phyloP scores from a whole-genome alignment of 2,888 invertebrate species.

The Drosophila hamatofila region DNA sequence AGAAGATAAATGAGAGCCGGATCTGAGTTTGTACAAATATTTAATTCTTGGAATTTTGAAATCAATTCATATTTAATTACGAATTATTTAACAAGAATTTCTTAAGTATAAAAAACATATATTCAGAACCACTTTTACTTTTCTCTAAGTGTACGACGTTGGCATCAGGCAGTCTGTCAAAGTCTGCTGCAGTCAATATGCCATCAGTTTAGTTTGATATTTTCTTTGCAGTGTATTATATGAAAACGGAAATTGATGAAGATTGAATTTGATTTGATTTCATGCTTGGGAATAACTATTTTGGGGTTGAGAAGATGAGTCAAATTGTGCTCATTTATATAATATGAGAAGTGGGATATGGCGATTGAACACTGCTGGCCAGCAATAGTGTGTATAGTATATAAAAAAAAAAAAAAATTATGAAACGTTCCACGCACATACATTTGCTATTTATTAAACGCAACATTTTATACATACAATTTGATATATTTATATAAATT shows the following conservation, averaged over 20 bases:
- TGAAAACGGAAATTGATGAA: slow-evolving; percentile 68
- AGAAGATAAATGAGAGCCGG: no score
- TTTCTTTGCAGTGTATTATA: slow-evolving; percentile 23
- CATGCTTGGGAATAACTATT: slow-evolving; percentile 42
- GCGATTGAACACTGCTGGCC: slow-evolving; percentile 38
- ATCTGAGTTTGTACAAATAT: background rate
- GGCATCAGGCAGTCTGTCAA: background rate
- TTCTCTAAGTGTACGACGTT: background rate
- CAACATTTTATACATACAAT: no score
- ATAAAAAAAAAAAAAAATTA: background rate
- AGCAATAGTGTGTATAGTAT: slow-evolving; percentile 1
- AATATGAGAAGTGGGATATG: slow-evolving; percentile 8
- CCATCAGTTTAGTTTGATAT: slow-evolving; percentile 6
- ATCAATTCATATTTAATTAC: background rate
- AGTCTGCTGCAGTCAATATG: background rate
- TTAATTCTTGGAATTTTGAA: background rate
- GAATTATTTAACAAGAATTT: background rate
- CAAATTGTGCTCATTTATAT: slow-evolving; percentile 28
- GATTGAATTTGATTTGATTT: slow-evolving; percentile 59
- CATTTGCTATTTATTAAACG: no score
- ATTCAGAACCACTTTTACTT: background rate
- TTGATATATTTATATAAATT: background rate
- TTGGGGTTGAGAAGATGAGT: slow-evolving; percentile 24
- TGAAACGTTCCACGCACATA: no score
- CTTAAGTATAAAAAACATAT: background rate